These are phyloP conservation scores for Drosophila neocordata DNA, from an alignment of 1,140 invertebrate genomes.

Conservation along the genomic window DNA sequence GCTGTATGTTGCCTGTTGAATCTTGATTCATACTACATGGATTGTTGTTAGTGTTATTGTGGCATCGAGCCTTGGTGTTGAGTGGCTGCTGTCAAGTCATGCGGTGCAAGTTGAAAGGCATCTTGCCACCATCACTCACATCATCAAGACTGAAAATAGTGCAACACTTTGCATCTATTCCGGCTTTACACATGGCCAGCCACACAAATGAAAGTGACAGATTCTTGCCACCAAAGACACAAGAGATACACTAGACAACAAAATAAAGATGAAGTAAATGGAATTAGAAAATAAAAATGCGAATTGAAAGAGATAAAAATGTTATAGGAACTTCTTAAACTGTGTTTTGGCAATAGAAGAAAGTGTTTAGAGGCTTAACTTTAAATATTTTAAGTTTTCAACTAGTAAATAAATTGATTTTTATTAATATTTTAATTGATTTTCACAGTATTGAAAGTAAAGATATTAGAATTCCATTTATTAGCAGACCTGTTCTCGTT, in stretches of 20 bases:
- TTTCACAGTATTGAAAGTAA: too few relatives aligned
- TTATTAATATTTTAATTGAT: too few relatives aligned
- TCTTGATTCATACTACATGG: conserved; percentile 63
- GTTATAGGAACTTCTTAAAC: too few relatives aligned
- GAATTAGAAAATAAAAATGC: too few relatives aligned
- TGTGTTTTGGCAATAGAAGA: too few relatives aligned
- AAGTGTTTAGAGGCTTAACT: too few relatives aligned
- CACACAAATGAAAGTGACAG: conserved; percentile 72
- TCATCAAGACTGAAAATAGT: neutral
- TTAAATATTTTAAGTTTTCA: too few relatives aligned
- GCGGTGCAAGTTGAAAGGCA: conserved; percentile 53
- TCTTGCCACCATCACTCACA: conserved; percentile 53
- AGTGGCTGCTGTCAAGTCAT: conserved; percentile 56
- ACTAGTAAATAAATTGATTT: too few relatives aligned
- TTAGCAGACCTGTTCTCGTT: too few relatives aligned
- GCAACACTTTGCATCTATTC: conserved; percentile 28
- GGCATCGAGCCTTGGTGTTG: conserved; percentile 36
- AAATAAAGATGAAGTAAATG: neutral
- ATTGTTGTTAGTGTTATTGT: conserved; percentile 7
- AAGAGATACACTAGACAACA: neutral
- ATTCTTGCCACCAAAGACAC: conserved; percentile 15
- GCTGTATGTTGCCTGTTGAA: conserved; percentile 1
- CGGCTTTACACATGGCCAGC: conserved; percentile 36
- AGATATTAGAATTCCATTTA: too few relatives aligned
- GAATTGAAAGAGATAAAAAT: too few relatives aligned